phyloP scores from a whole-genome alignment of 2,113 vertebrate genomes.

The Takifugu bimaculatus region DNA sequence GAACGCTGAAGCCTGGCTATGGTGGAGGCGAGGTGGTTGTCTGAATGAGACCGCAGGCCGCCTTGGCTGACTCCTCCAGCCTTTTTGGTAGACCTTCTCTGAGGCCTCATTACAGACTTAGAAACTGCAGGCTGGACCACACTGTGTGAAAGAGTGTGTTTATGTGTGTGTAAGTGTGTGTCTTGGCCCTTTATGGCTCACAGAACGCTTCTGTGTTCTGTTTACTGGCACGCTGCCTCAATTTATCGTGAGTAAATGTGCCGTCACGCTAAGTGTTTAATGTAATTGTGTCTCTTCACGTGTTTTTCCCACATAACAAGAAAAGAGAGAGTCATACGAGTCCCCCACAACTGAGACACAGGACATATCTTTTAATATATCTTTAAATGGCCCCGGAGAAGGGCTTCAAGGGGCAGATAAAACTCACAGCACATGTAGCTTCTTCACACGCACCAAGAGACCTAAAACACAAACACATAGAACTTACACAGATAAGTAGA shows the following conservation, averaged over 20 bases:
- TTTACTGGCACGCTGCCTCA: slow-evolving; percentile 4
- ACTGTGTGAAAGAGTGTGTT: slow-evolving; percentile 48
- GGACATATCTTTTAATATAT: no score
- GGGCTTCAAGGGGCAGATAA: no score
- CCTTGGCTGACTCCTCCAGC: slow-evolving; percentile 61
- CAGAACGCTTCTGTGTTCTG: no score
- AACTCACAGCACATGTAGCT: no score
- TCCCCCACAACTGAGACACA: slow-evolving; percentile 28
- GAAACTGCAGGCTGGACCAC: slow-evolving; percentile 64
- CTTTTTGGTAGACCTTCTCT: slow-evolving; percentile 64
- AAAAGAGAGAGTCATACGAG: slow-evolving; percentile 15
- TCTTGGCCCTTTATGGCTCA: slow-evolving; percentile 1
- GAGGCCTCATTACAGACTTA: slow-evolving; percentile 66
- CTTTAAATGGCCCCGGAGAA: no score
- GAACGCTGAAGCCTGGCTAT: slow-evolving; percentile 49
- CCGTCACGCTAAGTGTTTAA: slow-evolving; percentile 36
- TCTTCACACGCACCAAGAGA: no score
- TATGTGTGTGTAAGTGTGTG: slow-evolving; percentile 27
- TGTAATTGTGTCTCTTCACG: slow-evolving; percentile 29
- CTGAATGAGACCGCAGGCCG: slow-evolving; percentile 70
- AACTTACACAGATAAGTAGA: no score
- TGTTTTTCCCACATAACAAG: slow-evolving; percentile 33
- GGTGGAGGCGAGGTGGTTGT: slow-evolving; percentile 60
- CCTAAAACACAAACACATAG: no score
- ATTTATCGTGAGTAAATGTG: slow-evolving; percentile 23